These are phyloP conservation scores for Nerophis ophidion DNA, from an alignment of 2,113 vertebrate species.

Conservation along the genomic window DNA sequence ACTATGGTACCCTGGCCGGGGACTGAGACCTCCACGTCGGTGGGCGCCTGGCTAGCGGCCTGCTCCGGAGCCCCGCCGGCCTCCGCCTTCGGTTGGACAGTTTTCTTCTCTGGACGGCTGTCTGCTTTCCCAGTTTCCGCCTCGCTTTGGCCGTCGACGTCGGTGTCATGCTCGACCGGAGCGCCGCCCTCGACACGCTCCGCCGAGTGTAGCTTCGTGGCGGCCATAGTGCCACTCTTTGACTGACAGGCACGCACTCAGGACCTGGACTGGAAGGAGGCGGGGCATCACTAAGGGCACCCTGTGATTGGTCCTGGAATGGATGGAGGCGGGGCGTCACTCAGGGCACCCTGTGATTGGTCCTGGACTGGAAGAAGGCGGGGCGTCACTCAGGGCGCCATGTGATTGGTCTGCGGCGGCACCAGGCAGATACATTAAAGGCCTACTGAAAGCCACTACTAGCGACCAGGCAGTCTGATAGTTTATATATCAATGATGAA, in stretches of 20 bases:
- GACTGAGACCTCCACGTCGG: slow-evolving; percentile 11
- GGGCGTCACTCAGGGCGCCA: slow-evolving; percentile 2
- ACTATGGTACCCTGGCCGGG: slow-evolving; percentile 4
- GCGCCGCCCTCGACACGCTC: slow-evolving; percentile 5
- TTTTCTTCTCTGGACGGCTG: slow-evolving; percentile 39
- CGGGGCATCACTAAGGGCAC: slow-evolving; percentile 5
- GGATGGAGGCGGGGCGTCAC: slow-evolving; percentile 25
- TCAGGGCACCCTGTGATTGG: slow-evolving; percentile 46
- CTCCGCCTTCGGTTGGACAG: slow-evolving; percentile 45
- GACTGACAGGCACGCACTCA: slow-evolving; percentile 10
- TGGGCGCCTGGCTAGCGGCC: slow-evolving; percentile 37
- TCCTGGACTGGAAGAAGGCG: slow-evolving; percentile 30
- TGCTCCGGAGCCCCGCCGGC: slow-evolving; percentile 38
- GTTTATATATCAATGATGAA: too few relatives aligned
- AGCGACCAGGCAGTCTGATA: too few relatives aligned
- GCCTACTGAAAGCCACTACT: too few relatives aligned
- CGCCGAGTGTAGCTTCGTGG: slow-evolving; percentile 21
- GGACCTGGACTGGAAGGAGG: slow-evolving; percentile 29
- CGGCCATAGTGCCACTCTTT: slow-evolving; percentile 48
- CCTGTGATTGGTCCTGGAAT: slow-evolving; percentile 51
- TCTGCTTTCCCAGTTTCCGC: slow-evolving; percentile 27
- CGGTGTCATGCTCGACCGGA: slow-evolving; percentile 43
- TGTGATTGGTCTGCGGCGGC: slow-evolving; percentile 47
- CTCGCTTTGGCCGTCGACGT: slow-evolving; percentile 38
- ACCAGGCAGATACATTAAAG: slow-evolving; percentile 14